A percentile compares a stretch with the other conserved stretches of the same genome.
These are phyloP conservation scores for Ectropis grisescens DNA, from an alignment of 1,140 invertebrate species.

Conservation along the genomic window DNA sequence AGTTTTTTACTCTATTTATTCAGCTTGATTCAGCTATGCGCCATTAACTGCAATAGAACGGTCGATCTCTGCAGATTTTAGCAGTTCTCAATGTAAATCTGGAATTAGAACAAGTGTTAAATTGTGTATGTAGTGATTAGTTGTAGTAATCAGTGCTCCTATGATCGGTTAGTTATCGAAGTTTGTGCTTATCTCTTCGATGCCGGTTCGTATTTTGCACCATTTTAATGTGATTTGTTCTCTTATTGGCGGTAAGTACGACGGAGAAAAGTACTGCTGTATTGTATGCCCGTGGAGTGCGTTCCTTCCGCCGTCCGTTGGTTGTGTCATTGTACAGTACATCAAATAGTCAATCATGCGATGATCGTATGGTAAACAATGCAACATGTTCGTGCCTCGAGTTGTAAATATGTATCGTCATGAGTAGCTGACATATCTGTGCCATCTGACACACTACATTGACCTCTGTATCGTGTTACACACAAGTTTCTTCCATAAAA, in stretches of 20 bases:
- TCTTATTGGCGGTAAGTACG: background rate
- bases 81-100: conserved; percentile 47
- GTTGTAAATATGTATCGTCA: conserved; percentile 28
- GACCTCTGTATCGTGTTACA: no score
- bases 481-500: no score
- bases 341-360: conserved; percentile 16
- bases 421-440: no score
- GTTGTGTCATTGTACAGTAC: conserved; percentile 31
- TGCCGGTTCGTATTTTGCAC: conserved; percentile 47
- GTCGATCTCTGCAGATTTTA: conserved; percentile 45
- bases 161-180: conserved; percentile 1
- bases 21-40: conserved; percentile 62
- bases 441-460: no score
- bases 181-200: conserved; percentile 34
- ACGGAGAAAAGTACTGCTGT: no score
- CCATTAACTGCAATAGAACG: conserved; percentile 62
- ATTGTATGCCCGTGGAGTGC: no score
- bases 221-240: conserved; percentile 28
- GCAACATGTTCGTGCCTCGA: conserved; percentile 38
- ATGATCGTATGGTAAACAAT: conserved; percentile 29
- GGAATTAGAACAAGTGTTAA: conserved; percentile 28
- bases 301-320: no score
- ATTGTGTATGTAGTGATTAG: conserved; percentile 1
- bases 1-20: conserved; percentile 67
- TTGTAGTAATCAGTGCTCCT: conserved; percentile 1